Evolutionary conservation across 1,140 invertebrate genomes (phyloP).

Genomic region (Dinothrombium tinctorium): DNA sequence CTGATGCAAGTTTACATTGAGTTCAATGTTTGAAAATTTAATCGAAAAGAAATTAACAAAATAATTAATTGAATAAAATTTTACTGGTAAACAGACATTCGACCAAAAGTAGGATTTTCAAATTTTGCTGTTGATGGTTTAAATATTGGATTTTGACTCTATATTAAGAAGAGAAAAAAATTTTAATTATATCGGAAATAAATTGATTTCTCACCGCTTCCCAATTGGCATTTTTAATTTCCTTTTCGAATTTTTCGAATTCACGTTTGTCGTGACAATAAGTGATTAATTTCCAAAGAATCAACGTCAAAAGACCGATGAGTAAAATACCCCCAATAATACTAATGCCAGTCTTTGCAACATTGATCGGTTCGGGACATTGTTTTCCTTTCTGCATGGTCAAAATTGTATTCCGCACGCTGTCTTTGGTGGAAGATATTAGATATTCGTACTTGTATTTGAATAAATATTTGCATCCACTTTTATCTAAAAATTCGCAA

Average conservation of each 20-base stretch:
- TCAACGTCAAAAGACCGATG: not conserved
- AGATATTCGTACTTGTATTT: slow-evolving; percentile 38
- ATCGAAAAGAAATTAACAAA: too few relatives aligned
- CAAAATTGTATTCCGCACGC: too few relatives aligned
- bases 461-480: slow-evolving; percentile 18
- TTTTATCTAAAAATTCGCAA: slow-evolving; percentile 15
- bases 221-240: slow-evolving; percentile 28
- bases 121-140: slow-evolving; percentile 96
- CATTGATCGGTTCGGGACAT: slow-evolving; percentile 20
- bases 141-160: slow-evolving; percentile 96
- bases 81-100: too few relatives aligned
- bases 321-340: slow-evolving; percentile 77
- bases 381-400: too few relatives aligned
- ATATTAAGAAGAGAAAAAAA: slow-evolving; percentile 8
- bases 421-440: too few relatives aligned
- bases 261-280: slow-evolving; percentile 36
- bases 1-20: too few relatives aligned
- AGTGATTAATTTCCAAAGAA: slow-evolving; percentile 1
- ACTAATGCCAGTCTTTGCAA: slow-evolving; percentile 53
- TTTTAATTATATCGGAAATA: slow-evolving; percentile 17
- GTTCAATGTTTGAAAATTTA: too few relatives aligned
- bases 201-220: not conserved
- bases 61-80: too few relatives aligned
- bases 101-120: slow-evolving; percentile 54
- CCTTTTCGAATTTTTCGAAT: slow-evolving; percentile 90